Base-by-base conservation (phyloP, 2,797 vertebrate species). In the Oreochromis mossambicus region DNA sequence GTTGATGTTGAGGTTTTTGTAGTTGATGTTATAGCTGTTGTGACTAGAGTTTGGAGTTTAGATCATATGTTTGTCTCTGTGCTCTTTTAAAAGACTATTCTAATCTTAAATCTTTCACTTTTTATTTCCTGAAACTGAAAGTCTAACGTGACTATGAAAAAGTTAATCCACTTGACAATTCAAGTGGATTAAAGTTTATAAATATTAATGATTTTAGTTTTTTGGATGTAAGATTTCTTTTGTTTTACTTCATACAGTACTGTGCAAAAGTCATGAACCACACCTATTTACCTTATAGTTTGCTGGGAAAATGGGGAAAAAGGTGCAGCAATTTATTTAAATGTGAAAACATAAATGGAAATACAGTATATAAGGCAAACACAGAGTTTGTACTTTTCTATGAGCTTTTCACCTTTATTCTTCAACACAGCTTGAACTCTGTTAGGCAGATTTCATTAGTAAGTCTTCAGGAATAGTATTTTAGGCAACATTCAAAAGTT, bases 271-370 rank as follows among this genome's bases (percentile, higher is more conserved):
- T 43, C 36, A 3, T 68, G 36, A 41, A 68, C 36, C 8, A 43
- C 38, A 15, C 38, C 5, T 70, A 15, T 43, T 68, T 68, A 24
- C n/a, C 24, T 43, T 10, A 24, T 43, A 24, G 43, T 43, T 68
- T 68, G 36, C 13, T 24, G 13, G 63, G n/a, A 1, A 14, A 43
- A 15, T 43, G 36, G 13, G 63, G 8, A 0, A 1, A 68, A 68
- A 15, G 36, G n/a, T 68, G 63, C 63, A 68, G 36, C 13, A 15
- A 68, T 68, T 68, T 68, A 43, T 68, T 68, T 13, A 68, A 38
- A 9, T 41, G 12, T 41, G 36, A n/a, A 68, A 41, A 41, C 63
- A 68, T 68, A 41, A 15, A 24, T 41, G 12, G 36, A 41, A 24
- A 41, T 24, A 68, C 12, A 68, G 2, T 68, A 5, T 41, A 5